Conservation (phyloP, 2,888 invertebrate species). For the Nymphalis urticae region DNA sequence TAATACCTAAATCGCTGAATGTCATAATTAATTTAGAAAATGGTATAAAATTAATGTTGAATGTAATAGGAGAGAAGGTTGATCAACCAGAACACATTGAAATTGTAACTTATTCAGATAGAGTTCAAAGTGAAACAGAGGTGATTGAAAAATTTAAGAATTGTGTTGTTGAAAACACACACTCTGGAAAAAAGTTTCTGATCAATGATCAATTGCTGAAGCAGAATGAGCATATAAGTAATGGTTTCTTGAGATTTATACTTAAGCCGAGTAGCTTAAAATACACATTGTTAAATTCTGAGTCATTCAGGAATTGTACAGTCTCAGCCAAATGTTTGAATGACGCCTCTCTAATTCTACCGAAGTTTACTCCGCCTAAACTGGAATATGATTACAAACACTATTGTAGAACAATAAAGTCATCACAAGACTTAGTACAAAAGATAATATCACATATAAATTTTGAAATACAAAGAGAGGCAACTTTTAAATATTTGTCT, state of each 20-base stretch:
- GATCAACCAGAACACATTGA: conserved; percentile 74
- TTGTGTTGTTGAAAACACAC: conserved; percentile 74
- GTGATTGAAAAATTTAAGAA: conserved; percentile 75
- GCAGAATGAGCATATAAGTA: conserved; percentile 63
- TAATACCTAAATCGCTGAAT: conserved; percentile 79
- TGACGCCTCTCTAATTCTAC: conserved; percentile 56
- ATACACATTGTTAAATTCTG: conserved; percentile 75
- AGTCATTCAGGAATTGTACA: conserved; percentile 77
- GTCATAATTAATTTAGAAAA: conserved; percentile 77
- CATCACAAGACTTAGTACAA: conserved; percentile 67
- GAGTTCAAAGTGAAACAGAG: conserved; percentile 56
- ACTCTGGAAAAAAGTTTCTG: conserved; percentile 73
- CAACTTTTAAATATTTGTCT: conserved; percentile 65
- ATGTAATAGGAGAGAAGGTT: conserved; percentile 60
- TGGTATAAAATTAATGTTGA: conserved; percentile 81
- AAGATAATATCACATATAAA: conserved; percentile 62
- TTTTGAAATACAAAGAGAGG: conserved; percentile 71
- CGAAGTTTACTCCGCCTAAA: conserved; percentile 52
- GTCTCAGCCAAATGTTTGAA: conserved; percentile 65
- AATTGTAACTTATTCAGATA: conserved; percentile 71
- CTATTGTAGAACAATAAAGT: conserved; percentile 77
- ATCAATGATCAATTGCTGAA: conserved; percentile 80
- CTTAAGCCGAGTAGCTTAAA: conserved; percentile 71
- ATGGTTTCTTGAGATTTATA: conserved; percentile 66
- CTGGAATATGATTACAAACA: conserved; percentile 68